Conservation (phyloP, 2,113 vertebrate species). For the Ageneiosus marmoratus region DNA sequence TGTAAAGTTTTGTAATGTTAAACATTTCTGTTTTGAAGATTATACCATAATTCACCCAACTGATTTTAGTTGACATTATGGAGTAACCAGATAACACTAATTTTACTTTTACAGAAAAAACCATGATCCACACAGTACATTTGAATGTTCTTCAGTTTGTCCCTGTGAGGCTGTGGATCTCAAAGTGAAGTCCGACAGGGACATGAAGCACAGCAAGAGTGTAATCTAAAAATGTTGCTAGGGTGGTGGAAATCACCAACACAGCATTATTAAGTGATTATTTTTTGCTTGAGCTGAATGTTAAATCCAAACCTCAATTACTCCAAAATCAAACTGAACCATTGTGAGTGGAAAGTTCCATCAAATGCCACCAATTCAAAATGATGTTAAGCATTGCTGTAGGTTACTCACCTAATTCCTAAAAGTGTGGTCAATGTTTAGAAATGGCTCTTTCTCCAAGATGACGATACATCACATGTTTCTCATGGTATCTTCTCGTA, state of each 20-base stretch:
- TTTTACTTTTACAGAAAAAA: neutral
- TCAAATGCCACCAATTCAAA: neutral
- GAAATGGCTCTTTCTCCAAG: neutral
- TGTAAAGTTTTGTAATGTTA: neutral
- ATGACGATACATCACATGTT: neutral
- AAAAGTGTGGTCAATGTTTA: neutral
- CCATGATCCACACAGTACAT: neutral
- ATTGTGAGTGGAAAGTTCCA: neutral
- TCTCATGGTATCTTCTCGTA: neutral
- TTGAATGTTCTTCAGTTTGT: neutral
- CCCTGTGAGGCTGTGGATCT: neutral
- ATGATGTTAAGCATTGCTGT: neutral
- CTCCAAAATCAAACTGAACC: neutral
- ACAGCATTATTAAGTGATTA: neutral
- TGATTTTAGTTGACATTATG: neutral
- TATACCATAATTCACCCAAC: neutral
- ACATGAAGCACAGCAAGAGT: neutral
- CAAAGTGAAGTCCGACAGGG: neutral
- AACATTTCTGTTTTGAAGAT: neutral
- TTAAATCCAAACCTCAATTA: neutral
- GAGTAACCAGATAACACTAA: neutral
- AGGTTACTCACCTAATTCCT: slow-evolving; percentile 29
- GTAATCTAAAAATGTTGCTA: neutral
- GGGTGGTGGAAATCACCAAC: neutral
- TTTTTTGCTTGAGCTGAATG: neutral